Evolutionary conservation across 1,140 invertebrate species (phyloP).

Genomic region (Tigriopus japonicus): DNA sequence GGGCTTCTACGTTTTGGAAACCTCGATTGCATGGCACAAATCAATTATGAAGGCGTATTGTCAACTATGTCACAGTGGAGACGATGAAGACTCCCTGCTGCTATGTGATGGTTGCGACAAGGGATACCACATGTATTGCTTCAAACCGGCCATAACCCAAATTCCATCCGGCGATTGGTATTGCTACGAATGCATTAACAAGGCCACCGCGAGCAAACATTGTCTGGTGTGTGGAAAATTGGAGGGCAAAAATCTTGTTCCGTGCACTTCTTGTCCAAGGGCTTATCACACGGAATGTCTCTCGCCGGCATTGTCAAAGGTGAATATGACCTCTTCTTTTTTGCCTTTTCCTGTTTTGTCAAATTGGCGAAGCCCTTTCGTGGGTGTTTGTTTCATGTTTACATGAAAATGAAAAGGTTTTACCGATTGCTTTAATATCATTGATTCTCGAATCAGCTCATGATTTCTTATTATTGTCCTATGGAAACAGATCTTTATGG

Average conservation of each 20-base stretch:
- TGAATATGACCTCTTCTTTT: conserved; percentile 21
- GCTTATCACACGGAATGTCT: conserved; percentile 83
- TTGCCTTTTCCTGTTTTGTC: no score
- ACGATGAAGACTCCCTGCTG: conserved; percentile 83
- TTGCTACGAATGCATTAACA: conserved; percentile 90
- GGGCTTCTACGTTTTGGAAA: conserved; percentile 70
- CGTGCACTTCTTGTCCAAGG: conserved; percentile 70
- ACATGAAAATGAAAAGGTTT: no score
- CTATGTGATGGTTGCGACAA: conserved; percentile 93
- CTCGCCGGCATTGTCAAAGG: conserved; percentile 63
- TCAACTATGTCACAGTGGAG: conserved; percentile 85
- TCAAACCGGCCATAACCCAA: conserved; percentile 86
- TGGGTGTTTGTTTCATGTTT: no score
- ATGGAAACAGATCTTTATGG: not conserved
- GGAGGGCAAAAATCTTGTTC: conserved; percentile 49
- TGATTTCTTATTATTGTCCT: not conserved
- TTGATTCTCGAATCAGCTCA: no score
- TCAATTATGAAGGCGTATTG: conserved; percentile 98
- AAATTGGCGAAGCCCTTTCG: no score
- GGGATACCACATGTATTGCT: conserved; percentile 95
- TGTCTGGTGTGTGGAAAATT: conserved; percentile 22
- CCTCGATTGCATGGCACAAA: conserved; percentile 90
- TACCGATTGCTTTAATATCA: no score
- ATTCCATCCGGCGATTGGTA: conserved; percentile 94
- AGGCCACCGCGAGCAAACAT: conserved; percentile 67